Conservation (phyloP, 2,113 vertebrate genomes). For the Balaenoptera acutorostrata region DNA sequence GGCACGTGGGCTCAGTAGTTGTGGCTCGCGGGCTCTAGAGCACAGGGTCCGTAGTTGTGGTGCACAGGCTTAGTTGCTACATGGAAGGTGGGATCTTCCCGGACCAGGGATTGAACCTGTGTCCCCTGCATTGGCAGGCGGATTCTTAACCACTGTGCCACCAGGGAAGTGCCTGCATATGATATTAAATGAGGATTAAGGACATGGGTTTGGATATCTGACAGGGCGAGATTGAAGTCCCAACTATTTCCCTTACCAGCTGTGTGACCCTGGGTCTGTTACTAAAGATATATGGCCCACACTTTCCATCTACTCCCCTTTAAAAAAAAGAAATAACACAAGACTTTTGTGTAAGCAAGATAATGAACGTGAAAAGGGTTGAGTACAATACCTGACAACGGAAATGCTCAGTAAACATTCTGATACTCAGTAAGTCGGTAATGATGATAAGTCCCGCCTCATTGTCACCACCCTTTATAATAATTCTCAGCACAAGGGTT, state of each 20-base stretch:
- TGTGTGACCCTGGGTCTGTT: not conserved
- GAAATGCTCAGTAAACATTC: not conserved
- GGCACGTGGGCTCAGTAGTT: too few relatives aligned
- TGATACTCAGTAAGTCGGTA: not conserved
- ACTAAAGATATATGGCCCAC: not conserved
- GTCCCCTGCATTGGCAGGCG: too few relatives aligned
- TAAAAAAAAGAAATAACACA: not conserved
- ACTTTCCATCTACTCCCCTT: not conserved
- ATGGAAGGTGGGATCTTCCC: too few relatives aligned
- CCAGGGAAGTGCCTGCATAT: not conserved
- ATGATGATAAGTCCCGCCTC: not conserved
- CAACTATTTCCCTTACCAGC: not conserved
- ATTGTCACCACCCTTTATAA: not conserved
- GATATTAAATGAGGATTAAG: not conserved
- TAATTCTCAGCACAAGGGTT: not conserved
- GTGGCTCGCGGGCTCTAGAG: too few relatives aligned
- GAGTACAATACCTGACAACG: not conserved
- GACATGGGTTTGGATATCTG: not conserved
- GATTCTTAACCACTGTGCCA: too few relatives aligned
- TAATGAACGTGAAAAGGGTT: not conserved
- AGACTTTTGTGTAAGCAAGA: not conserved
- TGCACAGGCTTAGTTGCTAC: too few relatives aligned
- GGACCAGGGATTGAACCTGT: too few relatives aligned
- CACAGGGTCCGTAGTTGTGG: too few relatives aligned
- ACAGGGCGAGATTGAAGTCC: not conserved